Conservation (phyloP, 2,888 invertebrate species). For the Cyclophora albipunctata region DNA sequence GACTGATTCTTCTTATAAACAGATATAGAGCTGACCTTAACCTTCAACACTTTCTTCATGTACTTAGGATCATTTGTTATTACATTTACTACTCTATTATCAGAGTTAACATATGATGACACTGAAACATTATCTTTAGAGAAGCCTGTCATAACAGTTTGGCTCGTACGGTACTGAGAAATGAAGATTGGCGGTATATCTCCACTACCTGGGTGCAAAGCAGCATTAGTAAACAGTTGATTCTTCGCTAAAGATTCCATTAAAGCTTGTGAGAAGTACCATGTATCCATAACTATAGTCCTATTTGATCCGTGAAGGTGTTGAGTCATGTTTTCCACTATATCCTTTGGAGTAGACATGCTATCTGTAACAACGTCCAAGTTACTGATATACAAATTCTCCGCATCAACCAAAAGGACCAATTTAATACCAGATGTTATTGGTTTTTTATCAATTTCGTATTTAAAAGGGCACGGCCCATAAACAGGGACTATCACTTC, state of each 20-base stretch:
- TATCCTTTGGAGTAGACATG: conserved; percentile 47
- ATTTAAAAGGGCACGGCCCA: conserved; percentile 63
- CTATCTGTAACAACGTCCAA: conserved; percentile 58
- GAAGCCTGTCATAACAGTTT: conserved; percentile 50
- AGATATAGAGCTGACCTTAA: conserved; percentile 42
- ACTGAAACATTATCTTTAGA: conserved; percentile 43
- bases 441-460: conserved; percentile 52
- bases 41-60: conserved; percentile 44
- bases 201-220: conserved; percentile 45
- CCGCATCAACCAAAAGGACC: conserved; percentile 52
- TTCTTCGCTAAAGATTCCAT: conserved; percentile 42
- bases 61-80: conserved; percentile 53
- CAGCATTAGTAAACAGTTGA: conserved; percentile 47
- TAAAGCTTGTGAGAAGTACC: conserved; percentile 48
- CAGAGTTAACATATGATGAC: conserved; percentile 47
- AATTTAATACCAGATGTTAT: conserved; percentile 57
- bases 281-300: conserved; percentile 55
- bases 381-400: conserved; percentile 59
- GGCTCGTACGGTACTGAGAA: conserved; percentile 41
- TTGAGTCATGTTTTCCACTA: conserved; percentile 48
- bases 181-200: conserved; percentile 54
- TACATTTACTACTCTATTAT: conserved; percentile 47
- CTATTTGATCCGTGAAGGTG: conserved; percentile 51
- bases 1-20: conserved; percentile 55
- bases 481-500: conserved; percentile 59